Percentiles rank a stretch among this genome's conserved stretches.
Evolutionary conservation across 2,888 invertebrate species (phyloP).

Genomic region (Hypomecis atomaria): DNA sequence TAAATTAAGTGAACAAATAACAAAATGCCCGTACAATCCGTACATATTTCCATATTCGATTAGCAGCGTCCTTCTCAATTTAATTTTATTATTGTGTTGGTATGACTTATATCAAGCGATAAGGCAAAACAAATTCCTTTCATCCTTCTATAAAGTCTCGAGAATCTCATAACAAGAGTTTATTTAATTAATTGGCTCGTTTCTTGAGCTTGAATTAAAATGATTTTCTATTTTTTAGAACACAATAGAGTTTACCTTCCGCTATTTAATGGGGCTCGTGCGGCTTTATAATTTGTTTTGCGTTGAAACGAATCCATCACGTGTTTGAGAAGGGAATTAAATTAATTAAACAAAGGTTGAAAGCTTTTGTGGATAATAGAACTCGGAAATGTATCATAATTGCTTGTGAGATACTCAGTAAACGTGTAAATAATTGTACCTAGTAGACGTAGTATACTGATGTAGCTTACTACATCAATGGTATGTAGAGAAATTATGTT

Average conservation of each 20-base stretch:
- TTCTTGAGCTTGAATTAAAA: slow-evolving; percentile 32
- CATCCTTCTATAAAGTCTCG: slow-evolving; percentile 24
- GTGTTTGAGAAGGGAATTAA: slow-evolving; percentile 35
- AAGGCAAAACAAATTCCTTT: slow-evolving; percentile 21
- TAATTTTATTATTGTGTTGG: slow-evolving; percentile 28
- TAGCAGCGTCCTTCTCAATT: slow-evolving; percentile 31
- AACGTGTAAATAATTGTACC: no score
- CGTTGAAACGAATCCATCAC: slow-evolving; percentile 32
- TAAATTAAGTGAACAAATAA: slow-evolving; percentile 34
- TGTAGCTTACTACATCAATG: no score
- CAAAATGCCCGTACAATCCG: slow-evolving; percentile 14
- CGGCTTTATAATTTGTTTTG: slow-evolving; percentile 37
- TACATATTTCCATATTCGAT: slow-evolving; percentile 19
- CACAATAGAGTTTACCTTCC: slow-evolving; percentile 34
- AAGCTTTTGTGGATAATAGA: slow-evolving; percentile 18
- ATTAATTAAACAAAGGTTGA: slow-evolving; percentile 35
- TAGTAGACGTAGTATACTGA: no score
- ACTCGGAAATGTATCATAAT: slow-evolving; percentile 12
- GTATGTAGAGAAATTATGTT: no score
- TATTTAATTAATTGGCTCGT: slow-evolving; percentile 35
- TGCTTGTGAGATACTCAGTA: slow-evolving; percentile 1
- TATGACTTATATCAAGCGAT: slow-evolving; percentile 23
- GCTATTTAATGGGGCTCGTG: slow-evolving; percentile 35
- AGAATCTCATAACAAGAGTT: slow-evolving; percentile 33
- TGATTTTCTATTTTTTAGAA: slow-evolving; percentile 32